Conservation (phyloP, 2,113 vertebrate species). For the Brachypteracias leptosomus region DNA sequence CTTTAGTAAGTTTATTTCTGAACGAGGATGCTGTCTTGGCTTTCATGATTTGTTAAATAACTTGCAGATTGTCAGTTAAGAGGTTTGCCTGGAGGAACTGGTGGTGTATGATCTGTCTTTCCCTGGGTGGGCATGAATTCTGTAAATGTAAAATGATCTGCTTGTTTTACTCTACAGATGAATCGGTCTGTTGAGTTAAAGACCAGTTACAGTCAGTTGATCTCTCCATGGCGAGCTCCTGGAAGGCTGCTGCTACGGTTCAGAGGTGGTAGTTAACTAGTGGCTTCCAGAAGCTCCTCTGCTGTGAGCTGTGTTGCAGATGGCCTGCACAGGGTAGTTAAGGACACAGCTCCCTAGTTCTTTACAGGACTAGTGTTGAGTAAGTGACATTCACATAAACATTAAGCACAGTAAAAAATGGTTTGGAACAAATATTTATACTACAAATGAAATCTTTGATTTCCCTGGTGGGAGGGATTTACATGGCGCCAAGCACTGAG, state of each 20-base stretch:
- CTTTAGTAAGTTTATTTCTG: background rate
- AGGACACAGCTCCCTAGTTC: background rate
- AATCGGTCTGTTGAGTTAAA: background rate
- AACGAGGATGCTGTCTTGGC: background rate
- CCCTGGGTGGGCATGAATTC: background rate
- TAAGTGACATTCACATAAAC: background rate
- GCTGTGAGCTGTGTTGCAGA: background rate
- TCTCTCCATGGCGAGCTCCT: background rate
- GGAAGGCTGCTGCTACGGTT: background rate
- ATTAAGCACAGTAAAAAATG: background rate
- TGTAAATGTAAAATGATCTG: background rate
- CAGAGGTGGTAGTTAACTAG: background rate
- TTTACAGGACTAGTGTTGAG: background rate
- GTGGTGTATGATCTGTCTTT: background rate
- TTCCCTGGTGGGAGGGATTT: background rate
- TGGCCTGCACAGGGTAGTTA: background rate
- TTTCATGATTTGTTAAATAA: background rate
- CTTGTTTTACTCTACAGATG: background rate
- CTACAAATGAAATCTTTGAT: background rate
- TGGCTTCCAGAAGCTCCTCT: background rate
- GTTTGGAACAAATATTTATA: background rate
- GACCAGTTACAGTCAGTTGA: accelerated
- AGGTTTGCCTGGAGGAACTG: background rate
- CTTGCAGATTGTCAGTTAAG: background rate
- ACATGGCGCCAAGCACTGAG: accelerated